Conservation (phyloP, 2,888 invertebrate species). For the Idaea biselata region DNA sequence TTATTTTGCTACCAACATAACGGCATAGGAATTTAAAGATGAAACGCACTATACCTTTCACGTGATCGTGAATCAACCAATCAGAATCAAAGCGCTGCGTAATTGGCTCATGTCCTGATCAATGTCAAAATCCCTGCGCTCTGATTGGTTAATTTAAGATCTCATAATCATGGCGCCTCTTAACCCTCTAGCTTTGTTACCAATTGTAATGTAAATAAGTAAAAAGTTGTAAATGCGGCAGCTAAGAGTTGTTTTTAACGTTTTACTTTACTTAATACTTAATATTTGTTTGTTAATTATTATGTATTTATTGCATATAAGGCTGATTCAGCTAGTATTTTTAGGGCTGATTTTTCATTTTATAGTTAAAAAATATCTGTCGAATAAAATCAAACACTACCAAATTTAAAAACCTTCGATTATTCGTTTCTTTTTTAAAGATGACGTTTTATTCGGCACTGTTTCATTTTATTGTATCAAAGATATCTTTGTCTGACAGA, state of each 20-base stretch:
- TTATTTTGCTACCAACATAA: too few species aligned
- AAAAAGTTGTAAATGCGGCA: constrained; percentile 62
- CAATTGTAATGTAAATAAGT: constrained; percentile 11
- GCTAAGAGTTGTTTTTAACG: constrained; percentile 31
- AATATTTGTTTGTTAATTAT: not conserved
- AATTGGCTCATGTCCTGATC: not conserved
- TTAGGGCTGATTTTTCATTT: not conserved
- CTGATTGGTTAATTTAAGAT: not conserved
- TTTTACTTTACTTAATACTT: not conserved
- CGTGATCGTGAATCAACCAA: not conserved
- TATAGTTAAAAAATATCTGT: too few species aligned
- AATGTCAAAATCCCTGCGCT: not conserved
- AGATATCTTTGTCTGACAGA: too few species aligned
- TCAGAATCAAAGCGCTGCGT: not conserved
- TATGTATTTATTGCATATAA: not conserved
- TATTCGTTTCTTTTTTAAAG: too few species aligned
- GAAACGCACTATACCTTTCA: too few species aligned
- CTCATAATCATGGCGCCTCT: not conserved
- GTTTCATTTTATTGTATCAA: too few species aligned
- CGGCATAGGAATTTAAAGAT: too few species aligned
- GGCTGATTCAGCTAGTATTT: not conserved
- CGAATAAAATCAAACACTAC: too few species aligned
- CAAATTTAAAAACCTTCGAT: too few species aligned
- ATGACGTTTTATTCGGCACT: too few species aligned
- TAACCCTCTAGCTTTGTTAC: not conserved